A percentile compares a stretch with the other conserved stretches of the same genome.
Evolutionary conservation across 1,140 invertebrate species (phyloP).

Genomic region (Drosophila quadrilineata): DNA sequence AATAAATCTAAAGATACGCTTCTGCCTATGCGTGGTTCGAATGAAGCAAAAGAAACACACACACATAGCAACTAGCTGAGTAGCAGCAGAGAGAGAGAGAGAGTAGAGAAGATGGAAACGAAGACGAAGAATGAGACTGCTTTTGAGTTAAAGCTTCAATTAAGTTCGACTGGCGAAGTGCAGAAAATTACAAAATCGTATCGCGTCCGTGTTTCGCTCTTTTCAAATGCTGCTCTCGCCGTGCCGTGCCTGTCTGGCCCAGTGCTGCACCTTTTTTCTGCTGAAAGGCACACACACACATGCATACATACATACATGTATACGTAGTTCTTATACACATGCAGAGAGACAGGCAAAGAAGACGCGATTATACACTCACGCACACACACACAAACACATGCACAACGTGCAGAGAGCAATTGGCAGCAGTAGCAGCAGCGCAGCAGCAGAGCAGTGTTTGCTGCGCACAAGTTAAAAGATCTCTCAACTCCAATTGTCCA

Average conservation of each 20-base stretch:
- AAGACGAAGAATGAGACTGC: not conserved
- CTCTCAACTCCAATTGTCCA: conserved; percentile 47
- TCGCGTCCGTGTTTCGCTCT: conserved; percentile 1
- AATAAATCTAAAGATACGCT: conserved; percentile 8
- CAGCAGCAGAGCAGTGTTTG: too few relatives aligned
- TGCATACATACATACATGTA: not conserved
- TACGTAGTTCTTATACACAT: not conserved
- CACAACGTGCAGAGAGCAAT: conserved; percentile 1
- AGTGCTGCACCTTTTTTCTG: conserved; percentile 64
- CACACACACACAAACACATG: not conserved
- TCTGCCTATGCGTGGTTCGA: conserved; percentile 16
- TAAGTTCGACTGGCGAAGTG: conserved; percentile 24
- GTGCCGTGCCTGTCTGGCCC: not conserved
- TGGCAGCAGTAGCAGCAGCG: conserved; percentile 16
- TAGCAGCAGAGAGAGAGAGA: too few relatives aligned
- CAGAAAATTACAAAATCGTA: conserved; percentile 14
- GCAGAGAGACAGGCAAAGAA: not conserved
- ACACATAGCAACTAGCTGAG: too few relatives aligned
- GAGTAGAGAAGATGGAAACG: not conserved
- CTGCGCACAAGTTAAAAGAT: conserved; percentile 44
- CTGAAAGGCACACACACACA: conserved; percentile 45
- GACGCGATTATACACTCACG: not conserved
- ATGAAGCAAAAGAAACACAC: conserved; percentile 7
- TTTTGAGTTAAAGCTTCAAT: conserved; percentile 27
- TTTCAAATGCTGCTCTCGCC: conserved; percentile 29